Base-by-base conservation (phyloP, 2,113 vertebrate species). In the Hymenochirus boettgeri region DNA sequence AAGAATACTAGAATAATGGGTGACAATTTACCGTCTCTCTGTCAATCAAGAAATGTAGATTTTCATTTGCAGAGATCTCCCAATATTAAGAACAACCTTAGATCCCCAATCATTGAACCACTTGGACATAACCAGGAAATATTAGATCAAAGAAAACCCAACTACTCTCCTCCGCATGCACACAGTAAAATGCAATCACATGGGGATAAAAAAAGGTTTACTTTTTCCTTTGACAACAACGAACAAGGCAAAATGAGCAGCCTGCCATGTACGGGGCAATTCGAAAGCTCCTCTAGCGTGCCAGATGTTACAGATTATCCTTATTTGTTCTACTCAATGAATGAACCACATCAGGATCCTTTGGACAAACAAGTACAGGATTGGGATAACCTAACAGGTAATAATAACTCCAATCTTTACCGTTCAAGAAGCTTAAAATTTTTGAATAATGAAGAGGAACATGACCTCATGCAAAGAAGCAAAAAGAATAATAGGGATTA, bases 401-500 rank as follows among this genome's bases (percentile, higher is more conserved):
- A 21, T 9, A 1, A 22, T 2, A 5, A 31, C n/a, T 67, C 56
- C 19, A 76, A 72, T 6, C 35, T 69, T 46, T 72, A 72, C 62
- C 75, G 66, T 2, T 71, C 79, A 10, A 61, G 70, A 3, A 71
- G 77, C 55, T 70, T 86, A 24, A 87, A 76, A 76, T 80, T 71
- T 1, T 46, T 78, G 22, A 77, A 66, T 52, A 57, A 77, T 25
- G 29, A 72, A 29, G 66, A 69, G 8, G 37, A 57, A 58, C 17
- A 71, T 27, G 0, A 2, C 17, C 60, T 55, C 62, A 74, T 27
- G 71, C 55, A n/a, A 3, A 3, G 35, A 15, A 26, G 50, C 19
- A 73, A 70, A 75, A 65, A 74, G 17, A 81, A 77, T 5, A 84
- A 79, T 55, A 82, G 82, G 61, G 80, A 80, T 63, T 84, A 85